A percentile compares a stretch with the other conserved stretches of the same genome.
Conservation (phyloP, 1,140 invertebrate species). For the Calliopsis andreniformis region DNA sequence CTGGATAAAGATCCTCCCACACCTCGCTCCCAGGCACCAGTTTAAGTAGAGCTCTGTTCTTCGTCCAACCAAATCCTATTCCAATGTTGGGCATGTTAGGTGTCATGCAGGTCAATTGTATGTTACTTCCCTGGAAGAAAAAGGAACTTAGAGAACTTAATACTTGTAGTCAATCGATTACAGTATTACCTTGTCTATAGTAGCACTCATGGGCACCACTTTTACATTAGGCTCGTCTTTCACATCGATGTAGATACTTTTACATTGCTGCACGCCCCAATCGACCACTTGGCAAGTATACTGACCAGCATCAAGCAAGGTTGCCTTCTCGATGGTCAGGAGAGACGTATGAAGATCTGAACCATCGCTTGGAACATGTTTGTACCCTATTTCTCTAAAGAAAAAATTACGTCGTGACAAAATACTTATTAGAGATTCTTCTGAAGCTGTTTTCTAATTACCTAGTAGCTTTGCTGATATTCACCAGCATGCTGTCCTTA, state of each 20-base stretch:
- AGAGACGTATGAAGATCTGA: conserved; percentile 86
- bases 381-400: conserved; percentile 79
- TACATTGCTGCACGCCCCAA: conserved; percentile 88
- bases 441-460: conserved; percentile 75
- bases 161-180: not conserved
- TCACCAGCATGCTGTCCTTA: conserved; percentile 89
- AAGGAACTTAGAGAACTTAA: not conserved
- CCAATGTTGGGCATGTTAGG: conserved; percentile 76
- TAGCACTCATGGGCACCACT: conserved; percentile 87
- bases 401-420: not conserved
- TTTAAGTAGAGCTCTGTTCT: conserved; percentile 87
- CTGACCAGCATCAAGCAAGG: conserved; percentile 85
- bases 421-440: no score
- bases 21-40: conserved; percentile 87
- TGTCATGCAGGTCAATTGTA: conserved; percentile 77
- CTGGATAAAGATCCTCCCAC: conserved; percentile 90
- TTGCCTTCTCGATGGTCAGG: conserved; percentile 86
- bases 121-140: conserved; percentile 69
- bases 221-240: conserved; percentile 86
- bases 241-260: conserved; percentile 86
- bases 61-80: conserved; percentile 91
- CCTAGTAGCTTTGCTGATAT: conserved; percentile 87
- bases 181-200: conserved; percentile 85
- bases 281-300: conserved; percentile 89
- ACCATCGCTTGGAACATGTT: conserved; percentile 82